phyloP scores from a whole-genome alignment of 2,888 invertebrate genomes.

The Aleiodes leptofemur region DNA sequence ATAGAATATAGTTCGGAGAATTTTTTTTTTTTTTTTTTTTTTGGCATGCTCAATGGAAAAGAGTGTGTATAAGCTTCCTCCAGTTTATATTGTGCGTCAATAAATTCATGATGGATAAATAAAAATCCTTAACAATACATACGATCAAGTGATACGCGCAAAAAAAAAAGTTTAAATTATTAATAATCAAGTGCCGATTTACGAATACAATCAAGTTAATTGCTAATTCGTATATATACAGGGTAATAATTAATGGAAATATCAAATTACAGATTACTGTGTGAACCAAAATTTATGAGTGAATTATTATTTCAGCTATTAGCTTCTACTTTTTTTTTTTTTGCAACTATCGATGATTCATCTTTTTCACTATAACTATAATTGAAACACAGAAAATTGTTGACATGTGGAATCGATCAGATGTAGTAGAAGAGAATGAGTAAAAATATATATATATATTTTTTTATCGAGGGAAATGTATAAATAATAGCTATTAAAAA shows the following conservation, averaged over 20 bases:
- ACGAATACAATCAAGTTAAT: constrained; percentile 4
- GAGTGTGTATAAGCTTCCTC: constrained; percentile 30
- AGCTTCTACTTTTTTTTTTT: constrained; percentile 16
- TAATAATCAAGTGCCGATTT: background rate
- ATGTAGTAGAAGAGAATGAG: background rate
- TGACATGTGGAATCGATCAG: constrained; percentile 11
- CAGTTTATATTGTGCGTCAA: constrained; percentile 29
- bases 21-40: constrained; percentile 25
- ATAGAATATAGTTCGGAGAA: constrained; percentile 26
- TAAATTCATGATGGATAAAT: constrained; percentile 18
- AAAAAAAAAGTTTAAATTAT: constrained; percentile 15
- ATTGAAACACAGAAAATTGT: constrained; percentile 19
- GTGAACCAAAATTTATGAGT: constrained; percentile 17
- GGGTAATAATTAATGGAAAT: constrained; percentile 11
- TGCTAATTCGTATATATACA: constrained; percentile 29
- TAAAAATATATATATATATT: constrained; percentile 10
- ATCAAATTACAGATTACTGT: background rate
- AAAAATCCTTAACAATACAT: constrained; percentile 2
- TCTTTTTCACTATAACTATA: constrained; percentile 13
- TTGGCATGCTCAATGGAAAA: constrained; percentile 38
- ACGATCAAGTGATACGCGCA: constrained; percentile 21
- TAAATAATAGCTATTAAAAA: constrained; percentile 10
- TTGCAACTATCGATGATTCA: constrained; percentile 9
- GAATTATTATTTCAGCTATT: constrained; percentile 5
- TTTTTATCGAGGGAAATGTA: constrained; percentile 5